These are phyloP conservation scores for Vombatus ursinus DNA, from an alignment of 2,113 vertebrate genomes.

Conservation along the genomic window DNA sequence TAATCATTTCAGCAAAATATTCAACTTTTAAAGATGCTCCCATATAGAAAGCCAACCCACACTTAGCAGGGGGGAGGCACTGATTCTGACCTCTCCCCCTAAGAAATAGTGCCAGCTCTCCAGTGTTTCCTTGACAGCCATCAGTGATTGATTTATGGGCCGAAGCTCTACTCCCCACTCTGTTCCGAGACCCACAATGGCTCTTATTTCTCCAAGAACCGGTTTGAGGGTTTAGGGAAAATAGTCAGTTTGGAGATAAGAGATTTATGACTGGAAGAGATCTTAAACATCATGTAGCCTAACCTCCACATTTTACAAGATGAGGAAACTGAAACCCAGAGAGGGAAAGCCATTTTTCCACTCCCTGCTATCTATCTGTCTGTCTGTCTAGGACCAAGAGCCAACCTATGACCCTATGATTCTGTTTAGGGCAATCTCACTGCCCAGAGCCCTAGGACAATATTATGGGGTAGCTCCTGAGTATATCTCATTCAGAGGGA, in stretches of 20 bases:
- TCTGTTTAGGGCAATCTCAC: background rate
- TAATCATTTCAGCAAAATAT: background rate
- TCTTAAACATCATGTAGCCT: background rate
- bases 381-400: no score
- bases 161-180: background rate
- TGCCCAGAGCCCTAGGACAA: background rate
- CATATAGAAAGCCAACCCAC: background rate
- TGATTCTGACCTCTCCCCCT: background rate
- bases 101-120: background rate
- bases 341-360: background rate
- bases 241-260: background rate
- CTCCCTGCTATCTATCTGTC: background rate
- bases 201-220: background rate
- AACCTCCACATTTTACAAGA: background rate
- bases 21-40: background rate
- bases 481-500: background rate
- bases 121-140: background rate
- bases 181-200: background rate
- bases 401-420: background rate
- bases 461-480: background rate
- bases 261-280: background rate
- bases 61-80: background rate
- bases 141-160: background rate
- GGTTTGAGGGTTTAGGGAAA: background rate
- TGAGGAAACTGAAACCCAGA: background rate